Evolutionary conservation across 2,797 vertebrate genomes (phyloP).

Genomic region (Myotis planiceps): DNA sequence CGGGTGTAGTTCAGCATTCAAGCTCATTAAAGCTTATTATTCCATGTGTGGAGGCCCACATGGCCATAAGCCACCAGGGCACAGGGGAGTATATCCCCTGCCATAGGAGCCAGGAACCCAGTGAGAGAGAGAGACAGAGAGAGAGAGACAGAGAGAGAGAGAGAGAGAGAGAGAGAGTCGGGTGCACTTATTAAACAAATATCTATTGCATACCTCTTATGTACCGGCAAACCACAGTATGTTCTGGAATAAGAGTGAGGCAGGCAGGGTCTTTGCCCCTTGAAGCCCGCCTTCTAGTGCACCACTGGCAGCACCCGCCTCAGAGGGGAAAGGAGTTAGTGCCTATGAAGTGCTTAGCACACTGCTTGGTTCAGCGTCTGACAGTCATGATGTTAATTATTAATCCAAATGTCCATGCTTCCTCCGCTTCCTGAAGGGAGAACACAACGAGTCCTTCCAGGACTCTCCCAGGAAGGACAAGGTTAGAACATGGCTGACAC

Average conservation of each 20-base stretch:
- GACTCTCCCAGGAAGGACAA: neutral
- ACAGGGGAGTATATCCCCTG: too few species aligned
- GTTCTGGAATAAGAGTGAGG: neutral
- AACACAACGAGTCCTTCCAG: neutral
- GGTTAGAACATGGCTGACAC: neutral
- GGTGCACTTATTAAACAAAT: neutral
- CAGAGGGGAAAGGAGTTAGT: neutral
- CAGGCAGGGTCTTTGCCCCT: neutral
- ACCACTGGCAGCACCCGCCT: neutral
- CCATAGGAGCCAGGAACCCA: too few species aligned
- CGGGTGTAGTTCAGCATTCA: too few species aligned
- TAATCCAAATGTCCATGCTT: neutral
- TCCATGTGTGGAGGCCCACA: too few species aligned
- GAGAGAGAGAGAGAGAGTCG: too few species aligned
- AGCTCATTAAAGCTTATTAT: too few species aligned
- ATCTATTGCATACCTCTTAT: neutral
- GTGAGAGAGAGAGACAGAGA: too few species aligned
- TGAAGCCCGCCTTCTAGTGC: neutral
- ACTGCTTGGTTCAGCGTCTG: neutral
- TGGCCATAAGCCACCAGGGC: too few species aligned
- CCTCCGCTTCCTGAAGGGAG: neutral
- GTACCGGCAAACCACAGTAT: neutral
- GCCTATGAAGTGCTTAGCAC: neutral
- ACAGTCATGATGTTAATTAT: neutral
- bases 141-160: too few species aligned